Evolutionary conservation across 2,888 invertebrate genomes (phyloP), one percentile per base, ranked within the genome.

Genomic region (Tethea ocularis): DNA sequence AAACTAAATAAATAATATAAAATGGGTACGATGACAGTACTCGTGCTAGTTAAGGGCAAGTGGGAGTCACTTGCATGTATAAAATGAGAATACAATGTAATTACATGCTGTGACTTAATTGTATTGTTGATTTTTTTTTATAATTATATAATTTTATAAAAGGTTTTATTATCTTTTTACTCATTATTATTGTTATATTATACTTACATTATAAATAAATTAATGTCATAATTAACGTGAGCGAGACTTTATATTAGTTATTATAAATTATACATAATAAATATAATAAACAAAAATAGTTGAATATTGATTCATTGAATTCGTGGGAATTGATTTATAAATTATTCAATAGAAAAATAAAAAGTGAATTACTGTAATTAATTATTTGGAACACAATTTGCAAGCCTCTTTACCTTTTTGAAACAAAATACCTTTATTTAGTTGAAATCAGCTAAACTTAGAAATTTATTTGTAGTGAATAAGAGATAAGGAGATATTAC

Each of bases 51-150:
- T 71, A 77, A 69, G 77, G 69, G 76, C 77, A 70, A 52, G 66
- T 55, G 10, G 2, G n/a, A 68, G 77, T 77, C 80, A 75, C 77
- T 61, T 63, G 74, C 77, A 76, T 80, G 78, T 81, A 75, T 77
- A 76, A 66, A 73, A 54, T 61, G 41, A 53, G 13, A n/a, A 52
- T n/a, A 75, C 72, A 71, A 78, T 83, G 80, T 86, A 80, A 72
- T 82, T 81, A 82, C 84, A 86, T 84, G 86, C 84, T 88, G 88
- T 88, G 88, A 89, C 84, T 82, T 82, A 83, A 83, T 83, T 81
- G 76, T 79, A 86, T 80, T 87, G 86, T 88, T 91, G 77, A 80
- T 87, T 87, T 87, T 83, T 83, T 61, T 67, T 73, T 74, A 82
- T 81, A 74, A 80, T 82, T 79, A 77, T 84, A 82, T 85, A 78